Evolutionary conservation across 2,888 invertebrate species (phyloP).

Genomic region (Trisateles emortualis): DNA sequence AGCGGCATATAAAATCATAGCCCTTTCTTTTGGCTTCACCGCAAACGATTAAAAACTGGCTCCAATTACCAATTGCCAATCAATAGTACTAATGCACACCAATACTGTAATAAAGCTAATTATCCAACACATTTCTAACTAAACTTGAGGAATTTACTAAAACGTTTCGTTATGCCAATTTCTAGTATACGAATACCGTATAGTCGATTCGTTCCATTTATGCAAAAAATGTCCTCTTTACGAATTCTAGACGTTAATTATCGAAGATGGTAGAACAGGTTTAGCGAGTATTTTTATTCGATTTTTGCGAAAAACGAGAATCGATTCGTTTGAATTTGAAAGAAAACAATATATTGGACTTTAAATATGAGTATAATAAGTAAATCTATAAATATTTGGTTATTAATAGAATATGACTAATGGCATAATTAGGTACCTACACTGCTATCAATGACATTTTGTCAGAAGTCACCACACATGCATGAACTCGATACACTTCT

Average conservation of each 20-base stretch:
- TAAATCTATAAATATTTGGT: no score
- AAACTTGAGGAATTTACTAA: conserved; percentile 16
- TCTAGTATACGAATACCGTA: conserved; percentile 27
- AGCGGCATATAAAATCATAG: neutral
- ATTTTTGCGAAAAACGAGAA: conserved; percentile 12
- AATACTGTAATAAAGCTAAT: conserved; percentile 21
- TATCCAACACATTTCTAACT: conserved; percentile 25
- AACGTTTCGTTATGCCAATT: conserved; percentile 26
- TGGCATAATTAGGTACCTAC: no score
- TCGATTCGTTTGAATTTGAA: conserved; percentile 12
- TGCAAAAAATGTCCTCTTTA: conserved; percentile 39
- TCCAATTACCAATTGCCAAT: conserved; percentile 26
- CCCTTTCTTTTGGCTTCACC: conserved; percentile 20
- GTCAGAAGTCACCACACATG: no score
- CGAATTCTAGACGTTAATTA: conserved; percentile 28
- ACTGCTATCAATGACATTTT: no score
- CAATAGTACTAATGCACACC: conserved; percentile 17
- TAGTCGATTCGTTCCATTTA: conserved; percentile 30
- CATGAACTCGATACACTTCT: no score
- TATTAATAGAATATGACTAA: no score
- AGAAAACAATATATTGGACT: neutral
- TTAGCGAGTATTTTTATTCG: conserved; percentile 29
- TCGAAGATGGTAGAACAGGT: conserved; percentile 40
- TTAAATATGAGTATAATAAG: neutral
- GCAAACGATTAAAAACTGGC: conserved; percentile 24